Evolutionary conservation across 2,888 invertebrate genomes (phyloP), one percentile per base, ranked within the genome.

Genomic region (Archips xylosteana): DNA sequence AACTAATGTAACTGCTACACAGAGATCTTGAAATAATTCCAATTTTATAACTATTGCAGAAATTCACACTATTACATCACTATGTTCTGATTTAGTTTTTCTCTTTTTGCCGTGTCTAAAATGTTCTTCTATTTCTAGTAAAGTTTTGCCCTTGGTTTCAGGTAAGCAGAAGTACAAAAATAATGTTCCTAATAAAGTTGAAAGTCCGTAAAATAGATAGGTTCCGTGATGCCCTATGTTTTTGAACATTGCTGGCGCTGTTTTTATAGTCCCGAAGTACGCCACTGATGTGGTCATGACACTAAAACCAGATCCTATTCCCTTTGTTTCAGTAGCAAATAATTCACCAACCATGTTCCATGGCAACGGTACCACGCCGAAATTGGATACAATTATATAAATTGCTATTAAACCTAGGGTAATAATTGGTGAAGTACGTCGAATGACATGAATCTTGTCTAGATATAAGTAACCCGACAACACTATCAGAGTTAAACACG

Each of bases 341-440:
- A 97, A 88, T 87, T 97, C 97, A 0, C 97, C 97, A 45, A 96
- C 96, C 95, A 97, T 96, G 74, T 96, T 96, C 96, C 97, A 97
- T 0, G 97, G 97, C 66, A 97, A 82, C 0, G 96, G 96, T 13
- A 95, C 91, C 68, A 96, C 89, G 6, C 97, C 96, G 69, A 96
- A 87, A 73, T 95, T 94, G 5, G 96, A 95, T 67, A 95, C 95
- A 9, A 95, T 88, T 47, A 96, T 96, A 78, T 96, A 96, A 15
- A 92, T 83, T 77, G 96, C 87, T 84, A 96, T 89, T 80, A 95
- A 85, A 78, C 95, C 85, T 87, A 96, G 82, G 0, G 95, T 92
- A 78, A 92, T 83, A 57, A 89, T 82, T 54, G 91, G 87, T 13
- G 89, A 89, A 47, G 89, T 80, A 60, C 87, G 84, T 65, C 78